Conservation (phyloP, 2,113 vertebrate genomes). For the Eidolon helvum region DNA sequence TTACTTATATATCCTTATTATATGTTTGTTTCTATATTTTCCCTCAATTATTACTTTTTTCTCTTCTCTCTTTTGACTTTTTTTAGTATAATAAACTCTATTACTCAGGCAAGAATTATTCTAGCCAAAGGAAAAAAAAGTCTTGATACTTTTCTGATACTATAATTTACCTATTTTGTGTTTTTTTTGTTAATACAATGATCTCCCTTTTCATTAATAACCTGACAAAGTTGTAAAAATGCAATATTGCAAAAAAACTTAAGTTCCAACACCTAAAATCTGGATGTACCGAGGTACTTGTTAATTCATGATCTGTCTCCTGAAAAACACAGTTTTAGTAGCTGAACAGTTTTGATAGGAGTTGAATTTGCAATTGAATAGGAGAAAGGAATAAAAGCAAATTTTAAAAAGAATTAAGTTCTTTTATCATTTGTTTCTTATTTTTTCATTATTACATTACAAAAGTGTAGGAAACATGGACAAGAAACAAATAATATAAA, state of each 20-base stretch:
- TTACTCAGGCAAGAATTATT: not conserved
- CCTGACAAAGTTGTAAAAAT: not conserved
- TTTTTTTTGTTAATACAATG: not conserved
- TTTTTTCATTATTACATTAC: not conserved
- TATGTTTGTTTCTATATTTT: not conserved
- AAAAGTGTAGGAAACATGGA: not conserved
- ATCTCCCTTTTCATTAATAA: constrained; percentile 13
- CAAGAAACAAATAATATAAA: not conserved
- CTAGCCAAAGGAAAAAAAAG: not conserved
- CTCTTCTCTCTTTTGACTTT: not conserved
- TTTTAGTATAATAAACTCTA: not conserved
- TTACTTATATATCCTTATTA: not conserved
- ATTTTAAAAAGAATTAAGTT: not conserved
- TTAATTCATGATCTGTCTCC: not conserved
- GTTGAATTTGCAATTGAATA: not conserved
- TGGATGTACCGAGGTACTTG: not conserved
- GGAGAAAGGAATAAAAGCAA: not conserved
- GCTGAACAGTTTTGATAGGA: not conserved
- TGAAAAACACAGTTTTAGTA: not conserved
- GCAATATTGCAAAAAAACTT: not conserved
- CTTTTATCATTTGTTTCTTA: not conserved
- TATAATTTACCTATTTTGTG: not conserved
- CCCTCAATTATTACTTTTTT: not conserved
- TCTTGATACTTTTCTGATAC: not conserved
- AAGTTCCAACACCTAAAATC: constrained; percentile 2